Conservation (phyloP, 2,113 vertebrate species). For the Petrocephalus microphthalmus region DNA sequence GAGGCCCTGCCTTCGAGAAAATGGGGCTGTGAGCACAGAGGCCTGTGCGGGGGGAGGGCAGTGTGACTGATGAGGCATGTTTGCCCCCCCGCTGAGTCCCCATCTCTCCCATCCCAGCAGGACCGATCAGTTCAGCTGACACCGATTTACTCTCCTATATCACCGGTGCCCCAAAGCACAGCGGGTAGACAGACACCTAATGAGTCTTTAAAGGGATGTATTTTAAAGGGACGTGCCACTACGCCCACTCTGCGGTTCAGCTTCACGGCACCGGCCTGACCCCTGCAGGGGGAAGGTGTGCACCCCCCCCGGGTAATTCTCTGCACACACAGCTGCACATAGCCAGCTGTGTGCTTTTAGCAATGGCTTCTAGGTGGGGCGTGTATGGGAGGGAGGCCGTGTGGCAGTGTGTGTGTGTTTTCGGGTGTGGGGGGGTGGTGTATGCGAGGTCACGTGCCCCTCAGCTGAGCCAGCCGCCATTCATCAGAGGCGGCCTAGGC, state of each 20-base stretch:
- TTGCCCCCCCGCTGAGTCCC: neutral
- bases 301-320: neutral
- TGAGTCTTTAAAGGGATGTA: neutral
- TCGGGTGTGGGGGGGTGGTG: neutral
- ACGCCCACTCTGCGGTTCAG: neutral
- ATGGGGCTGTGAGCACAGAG: neutral
- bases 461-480: neutral
- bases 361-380: neutral
- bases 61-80: neutral
- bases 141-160: neutral
- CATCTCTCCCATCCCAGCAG: neutral
- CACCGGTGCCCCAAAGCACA: neutral
- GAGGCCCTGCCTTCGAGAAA: neutral
- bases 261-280: neutral
- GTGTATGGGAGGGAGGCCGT: neutral
- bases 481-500: neutral
- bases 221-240: neutral
- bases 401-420: neutral
- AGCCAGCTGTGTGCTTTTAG: neutral
- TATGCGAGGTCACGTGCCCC: neutral
- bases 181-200: neutral
- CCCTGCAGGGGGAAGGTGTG: neutral
- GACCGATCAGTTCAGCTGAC: neutral
- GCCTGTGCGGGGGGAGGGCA: neutral
- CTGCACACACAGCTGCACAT: neutral